Conservation (phyloP, 2,797 vertebrate genomes). For the Sebastes aleutianus region DNA sequence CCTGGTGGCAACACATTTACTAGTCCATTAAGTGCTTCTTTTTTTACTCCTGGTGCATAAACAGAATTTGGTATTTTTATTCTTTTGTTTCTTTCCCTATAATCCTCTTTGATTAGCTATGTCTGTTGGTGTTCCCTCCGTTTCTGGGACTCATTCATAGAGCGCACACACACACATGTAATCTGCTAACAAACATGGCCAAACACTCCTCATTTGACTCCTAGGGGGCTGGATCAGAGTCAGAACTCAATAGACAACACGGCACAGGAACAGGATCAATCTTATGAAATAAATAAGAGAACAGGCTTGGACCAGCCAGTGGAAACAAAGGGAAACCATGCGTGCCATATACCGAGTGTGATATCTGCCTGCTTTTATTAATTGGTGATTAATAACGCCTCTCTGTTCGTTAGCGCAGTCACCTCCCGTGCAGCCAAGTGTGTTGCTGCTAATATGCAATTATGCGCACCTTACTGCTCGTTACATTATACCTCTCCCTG, state of each 20-base stretch:
- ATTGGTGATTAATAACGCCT: constrained; percentile 98
- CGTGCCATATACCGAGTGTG: constrained; percentile 71
- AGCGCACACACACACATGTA: constrained; percentile 69
- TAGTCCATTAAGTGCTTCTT: constrained; percentile 53
- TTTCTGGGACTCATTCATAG: constrained; percentile 63
- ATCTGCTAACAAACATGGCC: constrained; percentile 76
- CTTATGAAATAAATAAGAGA: constrained; percentile 77
- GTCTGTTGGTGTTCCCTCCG: constrained; percentile 59
- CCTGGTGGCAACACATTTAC: constrained; percentile 65
- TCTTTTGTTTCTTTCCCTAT: constrained; percentile 53
- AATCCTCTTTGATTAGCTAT: constrained; percentile 64
- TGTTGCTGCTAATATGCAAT: constrained; percentile 87
- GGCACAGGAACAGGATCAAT: constrained; percentile 74
- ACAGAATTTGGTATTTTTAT: constrained; percentile 50
- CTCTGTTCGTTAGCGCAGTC: constrained; percentile 96
- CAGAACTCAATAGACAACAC: constrained; percentile 74
- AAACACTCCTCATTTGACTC: constrained; percentile 73
- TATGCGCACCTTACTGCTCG: constrained; percentile 93
- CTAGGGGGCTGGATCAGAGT: constrained; percentile 71
- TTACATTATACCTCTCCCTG: constrained; percentile 86
- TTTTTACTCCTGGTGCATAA: constrained; percentile 32
- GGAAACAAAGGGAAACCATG: constrained; percentile 78
- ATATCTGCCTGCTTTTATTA: constrained; percentile 88
- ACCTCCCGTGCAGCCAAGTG: constrained; percentile 96
- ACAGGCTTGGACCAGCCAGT: constrained; percentile 68